A percentile compares a stretch with the other conserved stretches of the same genome.
These are phyloP conservation scores for Melieria picta DNA, from an alignment of 2,888 invertebrate species.

Conservation along the genomic window DNA sequence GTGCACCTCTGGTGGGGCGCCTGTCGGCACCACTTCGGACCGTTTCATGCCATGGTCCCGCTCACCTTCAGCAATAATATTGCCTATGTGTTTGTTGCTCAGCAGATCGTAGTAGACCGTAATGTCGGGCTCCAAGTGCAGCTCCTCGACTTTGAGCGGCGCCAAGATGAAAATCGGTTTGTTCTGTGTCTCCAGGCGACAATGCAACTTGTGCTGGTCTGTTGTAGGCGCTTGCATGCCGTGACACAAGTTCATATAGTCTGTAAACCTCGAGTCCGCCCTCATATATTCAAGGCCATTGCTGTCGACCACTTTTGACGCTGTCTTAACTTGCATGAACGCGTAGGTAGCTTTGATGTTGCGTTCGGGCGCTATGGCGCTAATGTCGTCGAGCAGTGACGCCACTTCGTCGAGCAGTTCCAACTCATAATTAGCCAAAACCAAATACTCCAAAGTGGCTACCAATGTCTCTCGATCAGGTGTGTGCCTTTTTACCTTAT, in stretches of 20 bases:
- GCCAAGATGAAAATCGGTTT: slow-evolving; percentile 77
- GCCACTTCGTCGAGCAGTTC: slow-evolving; percentile 41
- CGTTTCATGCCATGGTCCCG: slow-evolving; percentile 33
- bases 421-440: slow-evolving; percentile 45
- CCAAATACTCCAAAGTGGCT: slow-evolving; percentile 51
- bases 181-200: slow-evolving; percentile 43
- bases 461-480: not conserved
- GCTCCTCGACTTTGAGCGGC: slow-evolving; percentile 83
- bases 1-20: not conserved
- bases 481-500: too few relatives aligned
- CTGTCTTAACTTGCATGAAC: slow-evolving; percentile 22
- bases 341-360: slow-evolving; percentile 30
- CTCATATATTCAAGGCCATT: not conserved
- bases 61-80: slow-evolving; percentile 48
- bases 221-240: slow-evolving; percentile 41
- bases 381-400: slow-evolving; percentile 38
- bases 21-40: slow-evolving; percentile 36
- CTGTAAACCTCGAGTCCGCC: slow-evolving; percentile 46
- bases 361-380: slow-evolving; percentile 36
- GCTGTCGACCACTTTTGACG: not conserved
- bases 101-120: slow-evolving; percentile 87
- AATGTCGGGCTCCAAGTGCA: slow-evolving; percentile 80
- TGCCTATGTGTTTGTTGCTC: slow-evolving; percentile 83
- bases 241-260: slow-evolving; percentile 49
- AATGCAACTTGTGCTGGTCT: slow-evolving; percentile 28